These are phyloP conservation scores for Cylindroiulus punctatus DNA, from an alignment of 2,888 invertebrate species.

Conservation along the genomic window DNA sequence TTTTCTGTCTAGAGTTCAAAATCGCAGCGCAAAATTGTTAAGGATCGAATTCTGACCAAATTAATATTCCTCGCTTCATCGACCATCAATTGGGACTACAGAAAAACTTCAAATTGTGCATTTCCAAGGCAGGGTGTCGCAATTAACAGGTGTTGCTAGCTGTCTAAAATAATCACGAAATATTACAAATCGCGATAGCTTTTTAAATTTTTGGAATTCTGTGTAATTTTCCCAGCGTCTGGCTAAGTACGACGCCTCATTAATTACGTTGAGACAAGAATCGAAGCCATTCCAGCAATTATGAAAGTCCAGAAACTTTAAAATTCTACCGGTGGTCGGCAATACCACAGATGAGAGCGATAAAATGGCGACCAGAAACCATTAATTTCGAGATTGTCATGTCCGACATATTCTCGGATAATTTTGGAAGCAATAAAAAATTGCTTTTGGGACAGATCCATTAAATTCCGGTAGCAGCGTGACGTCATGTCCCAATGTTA, in stretches of 20 bases:
- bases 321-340: conserved; percentile 26
- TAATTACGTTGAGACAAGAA: conserved; percentile 1
- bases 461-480: conserved; percentile 24
- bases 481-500: background rate
- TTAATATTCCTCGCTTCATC: conserved; percentile 30
- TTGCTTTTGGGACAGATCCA: conserved; percentile 12
- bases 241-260: conserved; percentile 8
- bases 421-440: background rate
- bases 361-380: background rate
- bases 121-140: background rate
- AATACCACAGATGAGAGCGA: conserved; percentile 11
- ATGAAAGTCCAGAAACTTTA: background rate
- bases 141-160: conserved; percentile 23
- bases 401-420: background rate
- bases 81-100: background rate
- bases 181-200: background rate
- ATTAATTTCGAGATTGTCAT: conserved; percentile 14
- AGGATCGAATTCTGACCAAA: background rate
- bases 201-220: background rate
- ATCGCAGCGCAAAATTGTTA: background rate
- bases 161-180: background rate
- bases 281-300: background rate
- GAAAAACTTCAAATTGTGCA: background rate
- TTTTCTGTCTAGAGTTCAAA: background rate
- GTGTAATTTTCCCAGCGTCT: background rate